Evolutionary conservation across 2,888 invertebrate genomes (phyloP), one percentile per base, ranked within the genome.

Genomic region (Andricus curvator): DNA sequence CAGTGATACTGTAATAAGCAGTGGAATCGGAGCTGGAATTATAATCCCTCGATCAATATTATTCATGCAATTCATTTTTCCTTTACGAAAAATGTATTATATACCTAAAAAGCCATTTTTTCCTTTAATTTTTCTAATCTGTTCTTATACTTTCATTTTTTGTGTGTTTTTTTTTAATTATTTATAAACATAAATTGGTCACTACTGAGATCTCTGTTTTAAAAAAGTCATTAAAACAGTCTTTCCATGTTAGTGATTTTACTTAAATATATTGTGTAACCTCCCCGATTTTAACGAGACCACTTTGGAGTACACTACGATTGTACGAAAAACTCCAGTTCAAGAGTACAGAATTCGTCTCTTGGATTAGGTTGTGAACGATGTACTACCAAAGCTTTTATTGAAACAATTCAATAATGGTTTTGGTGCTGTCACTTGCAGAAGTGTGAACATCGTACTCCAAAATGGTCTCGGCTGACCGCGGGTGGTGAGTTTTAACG

Each of bases 301-400:
- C 90, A 91, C 87, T 90, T 90, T 92, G 91, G 90, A 91, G 91
- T 90, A 92, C 89, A 89, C 82, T 80, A 78, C 84, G 82, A 81
- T 84, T 80, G 85, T 79, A 85, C 65, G 81, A 77, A 81, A 78
- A 80, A 86, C 82, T 85, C 88, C 87, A 84, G 85, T 84, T 86
- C 86, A 88, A 88, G 88, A 90, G 86, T 62, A 78, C 81, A 84
- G 81, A 84, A 82, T 81, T 79, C 84, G 84, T 86, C 86, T 89
- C 89, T 88, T 88, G 87, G 85, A 84, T 88, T 82, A 85, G 87
- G 87, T 86, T 82, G 65, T 83, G 77, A 81, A 85, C 84, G 41
- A 84, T 84, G 86, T 89, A 86, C 86, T 88, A 88, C 90, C 92
- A 91, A 90, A 92, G 89, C 91, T 89, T 90, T 90, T 91, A 93